phyloP scores from a whole-genome alignment of 2,888 invertebrate species.

The Callosobruchus maculatus region DNA sequence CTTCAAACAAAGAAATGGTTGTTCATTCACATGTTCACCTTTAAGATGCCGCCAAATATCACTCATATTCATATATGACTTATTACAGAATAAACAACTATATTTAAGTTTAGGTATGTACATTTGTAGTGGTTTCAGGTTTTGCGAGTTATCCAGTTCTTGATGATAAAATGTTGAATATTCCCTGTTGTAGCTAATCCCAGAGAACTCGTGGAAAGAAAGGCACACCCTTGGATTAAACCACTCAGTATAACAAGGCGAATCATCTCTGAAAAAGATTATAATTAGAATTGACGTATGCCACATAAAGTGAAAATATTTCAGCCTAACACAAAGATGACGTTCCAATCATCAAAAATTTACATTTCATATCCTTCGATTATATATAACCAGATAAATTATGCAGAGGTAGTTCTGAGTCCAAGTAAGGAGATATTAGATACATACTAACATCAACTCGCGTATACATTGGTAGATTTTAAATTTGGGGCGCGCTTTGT shows the following conservation, averaged over 20 bases:
- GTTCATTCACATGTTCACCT: slow-evolving; percentile 14
- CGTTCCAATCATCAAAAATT: no score
- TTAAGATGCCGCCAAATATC: slow-evolving; percentile 14
- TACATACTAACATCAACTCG: no score
- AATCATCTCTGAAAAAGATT: slow-evolving; percentile 12
- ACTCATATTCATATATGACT: neutral
- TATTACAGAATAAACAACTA: slow-evolving; percentile 14
- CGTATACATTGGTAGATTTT: no score
- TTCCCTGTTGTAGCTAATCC: slow-evolving; percentile 1
- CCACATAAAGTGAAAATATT: no score
- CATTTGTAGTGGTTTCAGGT: neutral
- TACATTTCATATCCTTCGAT: no score
- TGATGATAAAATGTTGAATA: neutral
- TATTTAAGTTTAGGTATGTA: slow-evolving; percentile 1
- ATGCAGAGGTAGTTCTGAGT: no score
- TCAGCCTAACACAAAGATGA: no score
- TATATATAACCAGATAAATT: no score
- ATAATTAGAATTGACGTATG: no score
- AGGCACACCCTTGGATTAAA: slow-evolving; percentile 13
- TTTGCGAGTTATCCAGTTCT: neutral
- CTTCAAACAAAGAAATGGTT: slow-evolving; percentile 20
- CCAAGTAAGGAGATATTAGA: no score
- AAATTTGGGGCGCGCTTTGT: no score
- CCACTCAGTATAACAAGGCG: slow-evolving; percentile 18
- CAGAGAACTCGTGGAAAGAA: slow-evolving; percentile 12